phyloP scores from a whole-genome alignment of 2,888 invertebrate species.

The Zhengitettix transpicula region DNA sequence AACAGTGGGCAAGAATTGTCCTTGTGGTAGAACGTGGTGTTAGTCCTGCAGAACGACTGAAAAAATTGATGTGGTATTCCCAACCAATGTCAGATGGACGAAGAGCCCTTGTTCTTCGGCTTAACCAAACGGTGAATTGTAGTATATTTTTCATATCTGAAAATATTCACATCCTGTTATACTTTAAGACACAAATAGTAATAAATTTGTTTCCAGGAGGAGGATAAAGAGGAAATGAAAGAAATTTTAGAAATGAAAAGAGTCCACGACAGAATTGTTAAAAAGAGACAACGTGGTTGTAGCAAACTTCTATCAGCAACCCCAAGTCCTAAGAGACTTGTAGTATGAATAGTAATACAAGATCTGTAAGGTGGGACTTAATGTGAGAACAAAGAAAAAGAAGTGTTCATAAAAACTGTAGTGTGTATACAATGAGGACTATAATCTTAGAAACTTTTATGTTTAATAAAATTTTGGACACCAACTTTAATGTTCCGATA shows the following conservation, averaged over 20 bases:
- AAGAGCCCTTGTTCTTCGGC: conserved; percentile 68
- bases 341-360: background rate
- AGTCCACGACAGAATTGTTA: conserved; percentile 62
- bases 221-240: conserved; percentile 87
- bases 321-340: conserved; percentile 9
- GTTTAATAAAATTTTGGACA: no score
- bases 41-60: conserved; percentile 68
- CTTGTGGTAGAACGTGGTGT: conserved; percentile 95
- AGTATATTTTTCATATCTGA: background rate
- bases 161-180: background rate
- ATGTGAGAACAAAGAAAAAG: background rate
- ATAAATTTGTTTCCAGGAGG: conserved; percentile 42
- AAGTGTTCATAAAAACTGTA: background rate
- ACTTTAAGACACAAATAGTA: background rate
- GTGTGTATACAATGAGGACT: background rate
- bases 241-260: conserved; percentile 82
- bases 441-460: no score
- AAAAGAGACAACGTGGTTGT: conserved; percentile 34
- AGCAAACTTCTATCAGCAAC: conserved; percentile 7
- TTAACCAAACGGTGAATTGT: conserved; percentile 61
- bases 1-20: conserved; percentile 92
- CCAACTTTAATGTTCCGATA: no score
- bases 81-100: conserved; percentile 85
- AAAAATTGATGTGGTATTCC: conserved; percentile 78
- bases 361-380: background rate